Base-by-base conservation (phyloP, 2,888 invertebrate species). In the Leptarthrus brevirostris region DNA sequence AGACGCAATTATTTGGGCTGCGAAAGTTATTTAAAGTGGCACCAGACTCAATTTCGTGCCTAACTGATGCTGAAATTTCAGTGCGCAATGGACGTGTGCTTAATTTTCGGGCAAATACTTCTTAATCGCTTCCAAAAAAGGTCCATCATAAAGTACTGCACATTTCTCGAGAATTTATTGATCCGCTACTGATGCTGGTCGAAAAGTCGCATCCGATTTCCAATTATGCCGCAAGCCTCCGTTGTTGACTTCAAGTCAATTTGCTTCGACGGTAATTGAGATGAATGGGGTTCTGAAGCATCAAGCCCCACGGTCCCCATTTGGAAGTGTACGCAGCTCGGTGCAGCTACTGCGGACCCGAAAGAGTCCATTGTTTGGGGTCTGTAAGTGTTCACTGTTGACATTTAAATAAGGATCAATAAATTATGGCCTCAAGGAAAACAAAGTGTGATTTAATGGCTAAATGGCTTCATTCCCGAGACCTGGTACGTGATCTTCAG, bases 401-500 rank as follows among this genome's bases (percentile, higher is more conserved):
- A 58, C 58, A 49, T 34, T 34, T 58, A 58, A 34, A 58, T 30
- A 58, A 58, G 14, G 34, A 58, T 14, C 14, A 58, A 58, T 34
- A 58, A 58, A 58, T 58, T 58, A 58, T n/a, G 58, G 30, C 12
- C 14, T 58, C 18, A 56, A 34, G 40, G 10, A 30, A 26, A 30
- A 56, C 14, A 56, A 30, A 56, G 49, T 49, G 49, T 56, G 30
- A 26, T 56, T 26, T 26, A 56, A 56, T 30, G 30, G 56, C 26
- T 14, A 26, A 56, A 56, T 56, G 30, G 4, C 56, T 56, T 56
- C 16, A 56, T 53, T 22, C 22, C 16, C 22, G 20, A 16, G 18
- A 53, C n/a, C 1, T 5, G 22, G 16, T 40, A 40, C 40, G 40
- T 40, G 40, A 4, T 40, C 40, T 40, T 40, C n/a, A 2, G 40